Evolutionary conservation across 2,888 invertebrate species (phyloP).

Genomic region (Ophion costatus): DNA sequence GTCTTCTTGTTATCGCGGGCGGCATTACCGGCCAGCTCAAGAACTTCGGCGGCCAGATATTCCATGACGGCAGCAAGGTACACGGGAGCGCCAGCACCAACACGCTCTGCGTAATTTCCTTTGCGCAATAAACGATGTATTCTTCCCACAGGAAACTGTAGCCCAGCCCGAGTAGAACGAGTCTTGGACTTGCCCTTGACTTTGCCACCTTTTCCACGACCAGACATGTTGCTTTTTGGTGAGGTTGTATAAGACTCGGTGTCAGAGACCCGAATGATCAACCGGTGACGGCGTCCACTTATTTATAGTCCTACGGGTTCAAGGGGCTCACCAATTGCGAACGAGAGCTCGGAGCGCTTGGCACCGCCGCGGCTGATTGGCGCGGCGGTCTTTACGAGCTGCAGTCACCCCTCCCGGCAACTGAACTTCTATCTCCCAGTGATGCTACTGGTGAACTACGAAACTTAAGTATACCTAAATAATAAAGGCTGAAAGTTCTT

Average conservation of each 20-base stretch:
- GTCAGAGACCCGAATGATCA: background rate
- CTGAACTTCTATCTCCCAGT: background rate
- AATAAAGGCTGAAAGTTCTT: too few species aligned
- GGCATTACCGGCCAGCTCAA: constrained; percentile 21
- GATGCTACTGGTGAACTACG: background rate
- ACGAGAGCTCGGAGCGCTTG: background rate
- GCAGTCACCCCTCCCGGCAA: background rate
- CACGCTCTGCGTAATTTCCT: constrained; percentile 22
- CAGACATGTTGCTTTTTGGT: background rate
- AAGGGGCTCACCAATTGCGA: background rate
- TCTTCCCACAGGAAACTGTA: constrained; percentile 19
- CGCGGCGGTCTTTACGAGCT: background rate
- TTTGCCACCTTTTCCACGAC: constrained; percentile 23
- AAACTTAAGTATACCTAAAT: too few species aligned
- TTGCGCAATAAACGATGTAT: constrained; percentile 20
- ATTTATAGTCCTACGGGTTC: background rate
- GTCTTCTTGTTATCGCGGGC: constrained; percentile 33
- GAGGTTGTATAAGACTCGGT: background rate
- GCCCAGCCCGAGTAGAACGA: constrained; percentile 24
- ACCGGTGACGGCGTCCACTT: background rate
- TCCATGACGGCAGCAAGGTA: constrained; percentile 12
- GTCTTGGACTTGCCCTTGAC: constrained; percentile 33
- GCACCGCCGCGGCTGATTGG: background rate
- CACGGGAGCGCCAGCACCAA: constrained; percentile 6
- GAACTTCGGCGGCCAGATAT: constrained; percentile 26